Evolutionary conservation across 2,797 vertebrate species (phyloP).

Genomic region (Prunella strophiata): DNA sequence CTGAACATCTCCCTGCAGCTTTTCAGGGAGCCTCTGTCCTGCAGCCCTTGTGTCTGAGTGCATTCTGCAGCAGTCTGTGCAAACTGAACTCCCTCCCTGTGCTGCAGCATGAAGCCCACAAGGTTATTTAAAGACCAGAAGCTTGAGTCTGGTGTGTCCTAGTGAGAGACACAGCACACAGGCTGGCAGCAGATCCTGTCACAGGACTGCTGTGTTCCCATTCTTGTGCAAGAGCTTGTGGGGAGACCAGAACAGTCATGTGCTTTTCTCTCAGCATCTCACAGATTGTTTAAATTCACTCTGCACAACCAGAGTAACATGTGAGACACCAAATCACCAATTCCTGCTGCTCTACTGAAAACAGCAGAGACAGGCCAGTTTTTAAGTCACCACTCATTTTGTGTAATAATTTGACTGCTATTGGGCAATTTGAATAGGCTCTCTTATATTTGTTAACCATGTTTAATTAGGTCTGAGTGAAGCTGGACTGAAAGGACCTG

Average conservation of each 20-base stretch:
- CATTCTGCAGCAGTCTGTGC: neutral
- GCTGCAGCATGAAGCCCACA: neutral
- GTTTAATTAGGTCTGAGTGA: conserved; percentile 78
- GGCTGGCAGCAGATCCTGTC: neutral
- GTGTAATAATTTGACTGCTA: neutral
- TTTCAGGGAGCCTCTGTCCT: neutral
- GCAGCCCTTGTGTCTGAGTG: neutral
- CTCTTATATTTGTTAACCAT: neutral
- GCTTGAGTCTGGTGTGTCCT: neutral
- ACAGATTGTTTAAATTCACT: neutral
- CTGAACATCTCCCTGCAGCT: neutral
- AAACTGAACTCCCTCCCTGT: neutral
- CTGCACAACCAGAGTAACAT: neutral
- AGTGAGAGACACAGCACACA: neutral
- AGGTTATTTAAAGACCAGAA: neutral
- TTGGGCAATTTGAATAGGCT: neutral
- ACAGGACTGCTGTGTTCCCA: neutral
- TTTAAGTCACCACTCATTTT: neutral
- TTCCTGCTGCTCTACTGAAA: neutral
- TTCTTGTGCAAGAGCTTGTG: neutral
- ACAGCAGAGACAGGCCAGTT: neutral
- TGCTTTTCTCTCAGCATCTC: neutral
- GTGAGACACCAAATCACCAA: neutral
- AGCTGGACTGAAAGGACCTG: conserved; percentile 78
- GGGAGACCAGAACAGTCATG: neutral